Base-by-base conservation (phyloP, 2,797 vertebrate species). In the Halcyon chelicuti region DNA sequence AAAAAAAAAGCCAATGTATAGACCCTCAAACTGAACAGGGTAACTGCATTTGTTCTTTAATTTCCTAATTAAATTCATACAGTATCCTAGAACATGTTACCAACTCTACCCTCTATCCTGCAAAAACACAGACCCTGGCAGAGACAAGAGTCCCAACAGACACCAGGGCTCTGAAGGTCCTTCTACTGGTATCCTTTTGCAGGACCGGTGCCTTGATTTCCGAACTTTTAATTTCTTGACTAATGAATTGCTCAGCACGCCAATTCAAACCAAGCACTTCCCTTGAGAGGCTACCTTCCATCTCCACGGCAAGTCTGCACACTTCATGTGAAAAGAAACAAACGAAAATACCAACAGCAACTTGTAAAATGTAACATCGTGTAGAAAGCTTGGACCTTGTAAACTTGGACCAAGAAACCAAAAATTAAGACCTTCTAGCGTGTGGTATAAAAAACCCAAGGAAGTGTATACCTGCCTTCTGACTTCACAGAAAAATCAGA, bases 381-480 rank as follows among this genome's bases (percentile, higher is more conserved):
- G 97, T 96, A 98, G 95, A 98, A 98, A 98, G 95, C 96, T 97
- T 98, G 97, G 98, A 98, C 98, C 97, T 97, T 97, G 94, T 91
- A 97, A 98, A 98, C 97, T 96, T 98, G 98, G 97, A 98, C 97
- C 97, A 97, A 98, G 96, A 98, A 98, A 98, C 97, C 96, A 96
- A 98, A 96, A 97, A 97, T 97, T 98, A 98, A 98, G 98, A 98
- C 98, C 97, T 98, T 98, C 96, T 97, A 98, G 96, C 91, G 5
- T 95, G 94, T 97, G 97, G 96, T 97, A 98, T 95, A 98, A 97
- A 97, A 97, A 97, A 95, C 96, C 96, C 96, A 97, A 97, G 97
- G 96, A 98, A 97, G 96, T 98, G 98, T 98, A 98, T 98, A 98
- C 97, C 97, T 98, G 98, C 98, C 98, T 98, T 98, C 98, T 98